Evolutionary conservation across 2,797 vertebrate species (phyloP).

Genomic region (Typhlichthys eigenmanni): DNA sequence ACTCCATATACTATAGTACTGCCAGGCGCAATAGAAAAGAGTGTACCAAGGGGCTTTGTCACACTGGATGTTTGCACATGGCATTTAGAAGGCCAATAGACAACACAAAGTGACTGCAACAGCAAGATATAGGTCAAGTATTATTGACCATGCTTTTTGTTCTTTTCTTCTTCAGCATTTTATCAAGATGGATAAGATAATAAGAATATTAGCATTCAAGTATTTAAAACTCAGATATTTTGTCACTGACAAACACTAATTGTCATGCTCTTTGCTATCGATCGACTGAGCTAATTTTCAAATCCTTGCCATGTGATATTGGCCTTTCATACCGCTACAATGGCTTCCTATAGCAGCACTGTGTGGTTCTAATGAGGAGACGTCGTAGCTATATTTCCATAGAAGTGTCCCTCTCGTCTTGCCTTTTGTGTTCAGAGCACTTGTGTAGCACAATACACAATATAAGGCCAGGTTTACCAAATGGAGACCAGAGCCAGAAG

Average conservation of each 20-base stretch:
- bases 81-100: conserved; percentile 18
- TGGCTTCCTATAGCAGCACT: background rate
- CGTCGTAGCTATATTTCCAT: background rate
- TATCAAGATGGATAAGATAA: no score
- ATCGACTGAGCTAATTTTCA: no score
- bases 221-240: background rate
- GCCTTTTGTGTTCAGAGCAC: no score
- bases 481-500: background rate
- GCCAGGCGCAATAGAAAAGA: conserved; percentile 30
- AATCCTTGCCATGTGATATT: no score
- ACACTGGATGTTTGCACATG: background rate
- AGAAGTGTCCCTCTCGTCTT: conserved; percentile 1
- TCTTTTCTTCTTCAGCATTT: no score
- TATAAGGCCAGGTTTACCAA: conserved; percentile 3
- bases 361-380: background rate
- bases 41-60: conserved; percentile 35
- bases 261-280: background rate
- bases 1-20: conserved; percentile 22
- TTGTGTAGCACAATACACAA: no score
- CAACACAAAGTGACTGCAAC: conserved; percentile 7
- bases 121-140: conserved; percentile 4
- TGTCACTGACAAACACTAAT: background rate
- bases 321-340: conserved; percentile 1
- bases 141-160: background rate
- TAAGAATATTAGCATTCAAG: no score